A percentile compares a stretch with the other conserved stretches of the same genome.
Evolutionary conservation across 2,888 invertebrate species (phyloP).

Genomic region (Drosophila kuntzei): DNA sequence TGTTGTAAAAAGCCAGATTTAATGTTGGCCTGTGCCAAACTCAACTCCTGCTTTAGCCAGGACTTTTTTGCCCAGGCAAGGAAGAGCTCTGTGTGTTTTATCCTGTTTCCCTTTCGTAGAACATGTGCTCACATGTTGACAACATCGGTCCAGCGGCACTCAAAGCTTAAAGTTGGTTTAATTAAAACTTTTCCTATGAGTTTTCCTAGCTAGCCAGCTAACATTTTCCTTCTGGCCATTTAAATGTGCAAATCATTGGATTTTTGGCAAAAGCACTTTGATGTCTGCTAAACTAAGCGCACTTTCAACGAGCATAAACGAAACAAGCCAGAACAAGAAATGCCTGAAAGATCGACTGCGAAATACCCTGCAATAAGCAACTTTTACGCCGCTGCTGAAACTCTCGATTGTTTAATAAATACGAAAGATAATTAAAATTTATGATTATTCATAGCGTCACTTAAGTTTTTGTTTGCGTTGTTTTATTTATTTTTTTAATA

Average conservation of each 20-base stretch:
- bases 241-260: conserved; percentile 23
- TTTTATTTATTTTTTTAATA: too few relatives aligned
- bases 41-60: neutral
- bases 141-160: conserved; percentile 48
- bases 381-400: too few relatives aligned
- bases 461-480: too few relatives aligned
- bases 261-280: conserved; percentile 16
- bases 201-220: conserved; percentile 13
- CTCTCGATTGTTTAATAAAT: too few relatives aligned
- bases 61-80: neutral
- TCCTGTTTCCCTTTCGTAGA: conserved; percentile 7
- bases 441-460: too few relatives aligned
- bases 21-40: conserved; percentile 30
- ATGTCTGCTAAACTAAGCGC: conserved; percentile 20
- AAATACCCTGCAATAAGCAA: neutral
- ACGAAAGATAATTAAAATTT: too few relatives aligned
- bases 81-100: conserved; percentile 1
- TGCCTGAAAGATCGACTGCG: too few relatives aligned
- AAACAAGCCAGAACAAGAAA: conserved; percentile 1
- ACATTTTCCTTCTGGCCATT: conserved; percentile 21
- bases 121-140: conserved; percentile 52
- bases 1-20: conserved; percentile 60
- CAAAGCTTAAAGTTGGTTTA: conserved; percentile 76
- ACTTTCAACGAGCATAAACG: conserved; percentile 2
- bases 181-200: conserved; percentile 61